Base-by-base conservation (phyloP, 2,113 vertebrate genomes). In the Sinocyclocheilus grahami region DNA sequence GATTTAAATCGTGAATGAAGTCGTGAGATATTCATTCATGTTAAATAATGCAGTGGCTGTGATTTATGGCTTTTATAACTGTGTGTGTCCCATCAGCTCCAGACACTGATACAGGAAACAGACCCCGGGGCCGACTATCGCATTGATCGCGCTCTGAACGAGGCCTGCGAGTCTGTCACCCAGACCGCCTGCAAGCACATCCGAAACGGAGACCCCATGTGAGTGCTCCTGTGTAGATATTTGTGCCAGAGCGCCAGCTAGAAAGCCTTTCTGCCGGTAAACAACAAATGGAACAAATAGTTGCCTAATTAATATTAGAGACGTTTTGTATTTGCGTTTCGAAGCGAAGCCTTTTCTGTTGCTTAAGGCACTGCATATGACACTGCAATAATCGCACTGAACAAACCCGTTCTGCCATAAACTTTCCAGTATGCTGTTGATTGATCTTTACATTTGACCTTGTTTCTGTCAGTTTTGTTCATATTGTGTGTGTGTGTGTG, bases 151-250 rank as follows among this genome's bases (percentile, higher is more conserved):
- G 98, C 98, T 0, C 91, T 99, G 78, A 99, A 99, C 1, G 98
- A 99, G 93, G 98, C 98, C 84, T 99, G 98, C 0, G 98, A 99
- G 84, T 98, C 97, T 0, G 98, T 99, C 86, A 99, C 99, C 86
- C 98, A 99, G 93, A 99, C 98, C 0, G 97, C 98, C 91, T 99
- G 98, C 95, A 99, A 98, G 92, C 98, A 99, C 94, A 98, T 99
- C 84, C 96, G 97, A 6, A 97, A 93, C 0, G 98, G 98, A 92
- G 98, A 99, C 91, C 98, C 98, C 16, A 99, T 99, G 98, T 99
- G 94, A 93, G 97, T 96, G 37, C 51, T 53, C 14, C 4, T 53
- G 51, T 53, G 16, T 16, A 16, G 51, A 16, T 16, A 53, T 16
- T 53, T 16, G 51, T 4, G 4, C 14, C 51, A 16, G 51, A 16